Conservation (phyloP, 2,797 vertebrate species). For the Mormyrus hasselquistii region DNA sequence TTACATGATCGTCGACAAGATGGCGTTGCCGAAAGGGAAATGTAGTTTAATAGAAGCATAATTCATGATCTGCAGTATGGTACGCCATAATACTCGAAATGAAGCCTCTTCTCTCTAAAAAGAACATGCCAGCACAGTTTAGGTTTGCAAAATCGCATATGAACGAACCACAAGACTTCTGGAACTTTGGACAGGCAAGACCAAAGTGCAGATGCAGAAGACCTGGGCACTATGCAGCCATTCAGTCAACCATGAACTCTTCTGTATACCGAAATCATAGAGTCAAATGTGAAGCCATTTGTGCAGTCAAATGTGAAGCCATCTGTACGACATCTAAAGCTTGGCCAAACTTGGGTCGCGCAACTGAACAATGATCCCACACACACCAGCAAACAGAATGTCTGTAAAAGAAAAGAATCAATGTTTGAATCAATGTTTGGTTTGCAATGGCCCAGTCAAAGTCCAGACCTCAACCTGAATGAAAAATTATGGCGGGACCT, state of each 20-base stretch:
- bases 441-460: not conserved
- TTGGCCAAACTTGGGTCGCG: not conserved
- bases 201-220: not conserved
- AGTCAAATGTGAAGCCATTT: not conserved
- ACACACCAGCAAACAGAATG: not conserved
- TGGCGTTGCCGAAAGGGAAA: not conserved
- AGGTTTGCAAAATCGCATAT: not conserved
- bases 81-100: not conserved
- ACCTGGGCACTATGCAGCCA: not conserved
- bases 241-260: not conserved
- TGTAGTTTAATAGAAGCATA: not conserved
- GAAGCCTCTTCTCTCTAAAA: not conserved
- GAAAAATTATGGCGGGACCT: too few species aligned
- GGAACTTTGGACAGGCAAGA: not conserved
- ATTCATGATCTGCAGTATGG: not conserved
- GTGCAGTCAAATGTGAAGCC: not conserved
- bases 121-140: not conserved
- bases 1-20: not conserved
- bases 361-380: not conserved
- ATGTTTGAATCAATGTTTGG: too few species aligned
- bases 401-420: not conserved
- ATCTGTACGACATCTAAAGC: not conserved
- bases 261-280: not conserved
- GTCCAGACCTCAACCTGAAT: too few species aligned
- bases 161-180: not conserved